Conservation (phyloP, 1,140 invertebrate genomes). For the Zaprionus taronus region DNA sequence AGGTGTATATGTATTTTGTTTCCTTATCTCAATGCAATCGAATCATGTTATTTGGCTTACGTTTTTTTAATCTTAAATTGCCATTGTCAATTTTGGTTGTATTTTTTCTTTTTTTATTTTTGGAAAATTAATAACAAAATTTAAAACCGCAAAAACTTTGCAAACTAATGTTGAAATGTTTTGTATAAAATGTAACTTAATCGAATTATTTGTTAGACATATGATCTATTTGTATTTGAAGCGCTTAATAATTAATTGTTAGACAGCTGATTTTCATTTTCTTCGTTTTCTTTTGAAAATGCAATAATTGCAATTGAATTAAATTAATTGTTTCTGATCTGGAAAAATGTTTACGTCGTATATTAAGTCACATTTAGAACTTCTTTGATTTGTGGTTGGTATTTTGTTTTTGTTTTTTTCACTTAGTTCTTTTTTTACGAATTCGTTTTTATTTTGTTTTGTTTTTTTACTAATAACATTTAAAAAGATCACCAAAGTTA, state of each 20-base stretch:
- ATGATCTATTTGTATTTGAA: conserved; percentile 60
- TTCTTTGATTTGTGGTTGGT: conserved; percentile 70
- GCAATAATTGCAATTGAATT: conserved; percentile 61
- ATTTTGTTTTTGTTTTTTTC: conserved; percentile 56
- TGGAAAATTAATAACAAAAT: conserved; percentile 28
- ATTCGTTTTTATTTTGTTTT: conserved; percentile 41
- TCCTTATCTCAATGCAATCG: conserved; percentile 61
- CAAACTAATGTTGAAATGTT: conserved; percentile 68
- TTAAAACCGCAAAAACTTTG: conserved; percentile 61
- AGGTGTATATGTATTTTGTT: conserved; percentile 71
- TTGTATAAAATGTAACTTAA: conserved; percentile 77
- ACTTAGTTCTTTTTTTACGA: conserved; percentile 22
- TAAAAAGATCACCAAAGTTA: conserved; percentile 83
- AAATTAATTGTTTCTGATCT: conserved; percentile 53
- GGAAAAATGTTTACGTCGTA: conserved; percentile 77
- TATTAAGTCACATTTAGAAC: conserved; percentile 81
- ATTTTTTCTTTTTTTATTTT: conserved; percentile 18
- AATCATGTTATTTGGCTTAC: conserved; percentile 36
- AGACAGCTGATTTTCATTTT: conserved; percentile 57
- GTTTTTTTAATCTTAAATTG: conserved; percentile 29
- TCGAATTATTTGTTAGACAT: conserved; percentile 66
- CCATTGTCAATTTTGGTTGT: conserved; percentile 36
- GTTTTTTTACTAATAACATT: conserved; percentile 77
- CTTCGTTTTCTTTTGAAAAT: conserved; percentile 15
- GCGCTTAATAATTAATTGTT: conserved; percentile 73